Conservation (phyloP, 2,888 invertebrate species). For the Invenusta paracnida region DNA sequence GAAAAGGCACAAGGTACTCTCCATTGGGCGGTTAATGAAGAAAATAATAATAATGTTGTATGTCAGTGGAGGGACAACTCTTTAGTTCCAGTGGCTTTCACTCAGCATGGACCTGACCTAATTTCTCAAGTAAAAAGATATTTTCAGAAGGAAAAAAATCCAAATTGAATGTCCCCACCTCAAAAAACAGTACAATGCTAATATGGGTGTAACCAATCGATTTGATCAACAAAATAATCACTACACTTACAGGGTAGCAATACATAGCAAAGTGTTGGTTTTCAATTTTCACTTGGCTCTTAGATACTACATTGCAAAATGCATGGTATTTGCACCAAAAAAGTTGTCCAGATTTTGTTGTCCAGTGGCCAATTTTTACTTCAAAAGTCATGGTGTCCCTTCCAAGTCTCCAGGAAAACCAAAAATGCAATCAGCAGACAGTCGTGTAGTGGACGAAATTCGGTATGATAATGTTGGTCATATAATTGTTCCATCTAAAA, state of each 20-base stretch:
- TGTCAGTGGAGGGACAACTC: background rate
- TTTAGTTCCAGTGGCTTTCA: background rate
- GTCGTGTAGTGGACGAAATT: background rate
- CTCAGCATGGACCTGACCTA: constrained; percentile 1
- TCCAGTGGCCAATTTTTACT: background rate
- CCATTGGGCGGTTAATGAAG: background rate
- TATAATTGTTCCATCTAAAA: background rate
- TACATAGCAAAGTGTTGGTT: too few relatives aligned
- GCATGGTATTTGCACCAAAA: background rate
- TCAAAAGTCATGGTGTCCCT: background rate
- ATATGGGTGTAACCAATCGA: too few relatives aligned
- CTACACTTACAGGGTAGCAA: too few relatives aligned
- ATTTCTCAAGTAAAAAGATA: constrained; percentile 26
- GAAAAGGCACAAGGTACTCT: constrained; percentile 1
- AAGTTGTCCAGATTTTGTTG: background rate
- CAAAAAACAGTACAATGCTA: too few relatives aligned
- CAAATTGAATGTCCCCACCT: too few relatives aligned
- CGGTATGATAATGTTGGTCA: background rate
- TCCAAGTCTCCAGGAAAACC: background rate
- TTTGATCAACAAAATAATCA: too few relatives aligned
- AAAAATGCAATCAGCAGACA: background rate
- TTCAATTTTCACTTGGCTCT: background rate
- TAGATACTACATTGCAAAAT: background rate
- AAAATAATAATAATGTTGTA: background rate
- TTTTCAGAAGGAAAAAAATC: background rate